Evolutionary conservation across 2,797 vertebrate genomes (phyloP), one percentile per base, ranked within the genome.

Genomic region (Spheniscus humboldti): DNA sequence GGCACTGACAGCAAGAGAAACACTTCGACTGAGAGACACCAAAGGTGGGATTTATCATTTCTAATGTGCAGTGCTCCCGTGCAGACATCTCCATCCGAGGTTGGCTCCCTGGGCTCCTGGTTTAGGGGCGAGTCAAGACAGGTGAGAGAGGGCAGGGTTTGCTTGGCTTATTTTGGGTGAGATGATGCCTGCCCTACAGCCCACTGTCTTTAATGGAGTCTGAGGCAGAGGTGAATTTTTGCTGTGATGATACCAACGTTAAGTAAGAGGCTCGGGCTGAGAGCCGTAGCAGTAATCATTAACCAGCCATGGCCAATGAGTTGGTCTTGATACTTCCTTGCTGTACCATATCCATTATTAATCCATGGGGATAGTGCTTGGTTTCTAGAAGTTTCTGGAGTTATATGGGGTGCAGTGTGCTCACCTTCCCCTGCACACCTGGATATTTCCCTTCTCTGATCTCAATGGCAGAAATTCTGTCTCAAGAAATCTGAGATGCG

Each of bases 401-500:
- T 27, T 48, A 25, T 30, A 41, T 9, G 23, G 63, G 33, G 35
- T 63, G 60, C 47, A 59, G 18, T 6, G 10, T 66, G 62, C 59
- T 59, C 45, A 41, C 33, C 24, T 57, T 60, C 35, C 39, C 22
- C 45, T 84, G 30, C 2, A 1, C 50, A 86, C 24, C 53, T 93
- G 52, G 63, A 84, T 78, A 37, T n/a, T 84, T 57, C 14, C n/a
- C 23, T 82, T 81, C 72, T 91, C 48, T 10, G 8, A 92, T 92
- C 60, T 96, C 85, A 89, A 3, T 47, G 41, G 91, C 83, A 92
- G 94, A 94, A 52, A 8, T 81, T 90, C 79, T 94, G 80, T 41
- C 92, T 97, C 62, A 85, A 86, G 94, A 96, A 97, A 93, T 82
- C 76, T 52, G 87, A 95, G 92, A 94, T 86, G 33, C 30, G 19